Conservation (phyloP, 2,888 invertebrate genomes). For the Baccha elongata region DNA sequence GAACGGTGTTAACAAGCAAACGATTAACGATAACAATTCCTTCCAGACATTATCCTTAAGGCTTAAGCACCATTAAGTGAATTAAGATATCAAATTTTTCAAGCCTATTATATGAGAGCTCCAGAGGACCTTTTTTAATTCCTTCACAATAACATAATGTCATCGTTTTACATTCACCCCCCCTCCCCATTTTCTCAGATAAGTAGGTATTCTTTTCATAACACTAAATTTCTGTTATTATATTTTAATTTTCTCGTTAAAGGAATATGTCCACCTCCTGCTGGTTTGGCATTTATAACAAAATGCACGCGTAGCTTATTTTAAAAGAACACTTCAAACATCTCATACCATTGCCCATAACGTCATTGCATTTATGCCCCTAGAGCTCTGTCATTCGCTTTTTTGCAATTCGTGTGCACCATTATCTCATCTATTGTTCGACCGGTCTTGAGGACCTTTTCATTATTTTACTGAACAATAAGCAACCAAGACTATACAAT, state of each 20-base stretch:
- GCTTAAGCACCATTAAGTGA: not conserved
- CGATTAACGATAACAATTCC: not conserved
- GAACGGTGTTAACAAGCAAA: no score
- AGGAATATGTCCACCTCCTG: conserved; percentile 62
- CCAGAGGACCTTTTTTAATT: conserved; percentile 8
- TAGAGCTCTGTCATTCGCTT: conserved; percentile 59
- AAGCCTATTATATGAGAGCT: not conserved
- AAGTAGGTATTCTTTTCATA: conserved; percentile 39
- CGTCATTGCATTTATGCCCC: conserved; percentile 28
- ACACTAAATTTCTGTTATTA: conserved; percentile 59
- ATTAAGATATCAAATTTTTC: not conserved
- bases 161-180: conserved; percentile 48
- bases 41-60: not conserved
- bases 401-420: conserved; percentile 69
- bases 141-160: conserved; percentile 13
- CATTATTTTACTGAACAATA: conserved; percentile 62
- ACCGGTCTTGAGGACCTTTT: conserved; percentile 53
- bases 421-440: conserved; percentile 68
- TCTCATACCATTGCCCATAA: not conserved
- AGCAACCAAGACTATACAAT: conserved; percentile 10
- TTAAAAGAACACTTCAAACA: conserved; percentile 1
- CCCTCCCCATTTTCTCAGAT: conserved; percentile 17
- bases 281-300: conserved; percentile 43
- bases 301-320: conserved; percentile 39
- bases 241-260: conserved; percentile 72